Percentiles rank a stretch among this genome's conserved stretches.
Conservation (phyloP, 2,888 invertebrate genomes). For the Stenchaetothrips biformis region DNA sequence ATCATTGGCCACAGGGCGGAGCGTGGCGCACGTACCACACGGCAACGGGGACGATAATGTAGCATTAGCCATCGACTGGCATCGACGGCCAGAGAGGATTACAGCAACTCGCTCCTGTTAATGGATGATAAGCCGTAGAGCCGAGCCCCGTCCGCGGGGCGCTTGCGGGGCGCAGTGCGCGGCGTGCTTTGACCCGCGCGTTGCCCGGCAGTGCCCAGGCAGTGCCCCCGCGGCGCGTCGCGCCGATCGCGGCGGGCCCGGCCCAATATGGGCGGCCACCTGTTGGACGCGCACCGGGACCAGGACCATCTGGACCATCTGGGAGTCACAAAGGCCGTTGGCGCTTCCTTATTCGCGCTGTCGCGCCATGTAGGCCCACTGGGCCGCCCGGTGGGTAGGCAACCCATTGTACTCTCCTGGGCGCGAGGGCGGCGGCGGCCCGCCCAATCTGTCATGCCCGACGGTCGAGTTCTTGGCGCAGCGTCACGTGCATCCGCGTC, state of each 20-base stretch:
- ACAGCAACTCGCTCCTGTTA: too few relatives aligned
- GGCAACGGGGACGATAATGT: not conserved
- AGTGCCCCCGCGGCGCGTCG: not conserved
- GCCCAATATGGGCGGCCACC: conserved; percentile 23
- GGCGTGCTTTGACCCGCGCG: not conserved
- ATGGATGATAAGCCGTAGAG: too few relatives aligned
- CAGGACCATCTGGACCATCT: not conserved
- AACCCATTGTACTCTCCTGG: not conserved
- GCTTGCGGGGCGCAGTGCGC: not conserved
- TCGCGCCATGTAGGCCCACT: not conserved
- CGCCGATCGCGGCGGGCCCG: not conserved
- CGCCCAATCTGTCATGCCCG: not conserved
- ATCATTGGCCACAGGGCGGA: not conserved
- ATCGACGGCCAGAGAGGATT: too few relatives aligned
- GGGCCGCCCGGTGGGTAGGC: not conserved
- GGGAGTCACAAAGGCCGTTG: not conserved
- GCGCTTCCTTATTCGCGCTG: not conserved
- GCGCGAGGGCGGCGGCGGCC: not conserved
- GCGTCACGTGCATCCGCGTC: not conserved
- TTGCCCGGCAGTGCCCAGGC: not conserved
- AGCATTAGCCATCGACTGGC: not conserved
- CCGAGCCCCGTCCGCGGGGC: not conserved
- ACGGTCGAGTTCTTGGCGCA: not conserved
- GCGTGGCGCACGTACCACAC: not conserved
- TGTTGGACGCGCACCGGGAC: not conserved